A percentile compares a stretch with the other conserved stretches of the same genome.
Conservation (phyloP, 2,888 invertebrate genomes). For the Pseudanteris insignis region DNA sequence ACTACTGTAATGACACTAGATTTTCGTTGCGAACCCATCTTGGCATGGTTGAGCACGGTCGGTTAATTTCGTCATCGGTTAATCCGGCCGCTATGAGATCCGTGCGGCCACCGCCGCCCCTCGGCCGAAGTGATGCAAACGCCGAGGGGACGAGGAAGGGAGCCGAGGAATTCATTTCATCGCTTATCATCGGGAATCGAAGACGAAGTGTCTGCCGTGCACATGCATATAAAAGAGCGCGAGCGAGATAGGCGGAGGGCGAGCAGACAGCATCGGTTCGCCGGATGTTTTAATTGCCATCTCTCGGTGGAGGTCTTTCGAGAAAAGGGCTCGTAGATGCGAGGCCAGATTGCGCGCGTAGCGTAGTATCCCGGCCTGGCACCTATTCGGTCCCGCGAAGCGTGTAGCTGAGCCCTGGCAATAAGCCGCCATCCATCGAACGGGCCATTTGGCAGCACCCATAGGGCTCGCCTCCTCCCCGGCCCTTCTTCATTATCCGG, state of each 20-base stretch:
- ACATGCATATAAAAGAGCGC: slow-evolving; percentile 36
- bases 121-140: not conserved
- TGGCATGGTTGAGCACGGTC: no score
- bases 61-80: no score
- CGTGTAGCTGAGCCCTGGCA: slow-evolving; percentile 59
- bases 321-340: slow-evolving; percentile 41
- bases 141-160: slow-evolving; percentile 1
- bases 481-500: slow-evolving; percentile 31
- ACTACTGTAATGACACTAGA: no score
- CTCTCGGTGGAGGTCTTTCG: slow-evolving; percentile 52
- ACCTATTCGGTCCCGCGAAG: slow-evolving; percentile 48
- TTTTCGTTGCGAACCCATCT: no score
- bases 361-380: slow-evolving; percentile 51
- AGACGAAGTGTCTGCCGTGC: slow-evolving; percentile 41
- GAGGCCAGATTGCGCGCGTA: slow-evolving; percentile 29
- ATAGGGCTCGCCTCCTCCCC: slow-evolving; percentile 35
- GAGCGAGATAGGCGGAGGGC: no score
- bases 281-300: slow-evolving; percentile 63
- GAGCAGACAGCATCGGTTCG: slow-evolving; percentile 32
- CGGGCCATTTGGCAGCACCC: slow-evolving; percentile 42
- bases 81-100: no score
- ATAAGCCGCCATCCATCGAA: slow-evolving; percentile 64
- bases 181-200: slow-evolving; percentile 38
- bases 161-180: slow-evolving; percentile 36
- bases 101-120: not conserved